These are phyloP conservation scores for Pomatorhinus ruficollis DNA, from an alignment of 2,113 vertebrate genomes.

Conservation along the genomic window DNA sequence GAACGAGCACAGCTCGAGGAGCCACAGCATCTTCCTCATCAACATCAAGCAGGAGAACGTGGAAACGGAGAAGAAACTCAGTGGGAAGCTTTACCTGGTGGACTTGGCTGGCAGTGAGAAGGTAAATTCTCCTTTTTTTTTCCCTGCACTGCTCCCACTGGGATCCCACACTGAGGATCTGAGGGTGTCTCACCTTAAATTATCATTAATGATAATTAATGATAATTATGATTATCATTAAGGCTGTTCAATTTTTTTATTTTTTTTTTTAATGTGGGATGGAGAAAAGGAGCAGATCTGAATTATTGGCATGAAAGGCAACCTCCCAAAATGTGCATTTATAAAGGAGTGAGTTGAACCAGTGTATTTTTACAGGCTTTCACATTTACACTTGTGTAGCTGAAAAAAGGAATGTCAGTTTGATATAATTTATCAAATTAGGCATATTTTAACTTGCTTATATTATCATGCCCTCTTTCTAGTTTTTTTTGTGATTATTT, in stretches of 20 bases:
- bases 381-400: too few species aligned
- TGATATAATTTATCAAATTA: background rate
- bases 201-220: too few species aligned
- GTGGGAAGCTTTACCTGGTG: conserved; percentile 95
- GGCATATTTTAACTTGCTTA: background rate
- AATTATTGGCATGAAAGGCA: background rate
- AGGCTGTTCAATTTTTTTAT: background rate
- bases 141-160: background rate
- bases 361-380: too few species aligned
- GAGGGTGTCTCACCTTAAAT: background rate
- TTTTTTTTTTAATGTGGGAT: background rate
- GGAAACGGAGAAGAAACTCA: conserved; percentile 94
- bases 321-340: too few species aligned
- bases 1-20: conserved; percentile 98
- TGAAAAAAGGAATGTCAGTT: background rate
- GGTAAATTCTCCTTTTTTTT: conserved; percentile 67
- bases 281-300: background rate
- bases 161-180: background rate
- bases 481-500: background rate
- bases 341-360: too few species aligned
- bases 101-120: conserved; percentile 97
- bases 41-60: conserved; percentile 97
- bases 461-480: background rate
- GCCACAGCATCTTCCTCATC: conserved; percentile 96
- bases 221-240: too few species aligned